Evolutionary conservation across 2,113 vertebrate genomes (phyloP), one percentile per base, ranked within the genome.

Genomic region (Peromyscus californicus): DNA sequence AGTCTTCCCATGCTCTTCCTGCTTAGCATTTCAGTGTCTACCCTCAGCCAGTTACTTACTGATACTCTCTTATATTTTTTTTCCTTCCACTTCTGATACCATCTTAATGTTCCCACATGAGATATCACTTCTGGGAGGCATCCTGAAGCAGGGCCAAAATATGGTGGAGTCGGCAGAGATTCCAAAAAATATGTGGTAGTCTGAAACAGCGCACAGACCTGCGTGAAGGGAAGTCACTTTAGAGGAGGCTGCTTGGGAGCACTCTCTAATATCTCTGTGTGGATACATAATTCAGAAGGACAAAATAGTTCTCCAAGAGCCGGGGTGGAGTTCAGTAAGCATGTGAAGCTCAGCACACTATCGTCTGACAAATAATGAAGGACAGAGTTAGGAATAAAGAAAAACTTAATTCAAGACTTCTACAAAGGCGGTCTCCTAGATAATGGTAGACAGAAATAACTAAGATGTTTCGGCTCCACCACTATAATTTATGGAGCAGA

Each of bases 401-500:
- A 91, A 79, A 87, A 90, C 95, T 96, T 97, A 96, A 97, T 96
- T 95, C 96, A 90, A 98, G 95, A 95, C 93, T 93, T 97, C 84
- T 69, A 74, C 92, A 74, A 94, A 96, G 96, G 96, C 93, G 51
- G 96, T 95, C 94, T 97, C 84, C 59, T 45, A 74, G 94, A 98
- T 97, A 98, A 98, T 91, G 94, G 91, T 72, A 33, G 74, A 97
- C 70, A 97, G 95, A 98, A 98, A 98, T 97, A 97, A 95, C 96
- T 83, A 78, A 97, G 93, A 90, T 96, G 95, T 86, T 76, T 91
- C 86, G 89, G 93, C 72, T 97, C 95, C 93, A 93, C 94, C 98
- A 98, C 97, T 98, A 13, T 98, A 98, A 98, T 98, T 98, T 98
- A 95, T 90, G 91, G 87, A 96, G 97, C 96, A 92, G 96, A 97